phyloP scores from a whole-genome alignment of 2,113 vertebrate species.

The Oryzias celebensis region DNA sequence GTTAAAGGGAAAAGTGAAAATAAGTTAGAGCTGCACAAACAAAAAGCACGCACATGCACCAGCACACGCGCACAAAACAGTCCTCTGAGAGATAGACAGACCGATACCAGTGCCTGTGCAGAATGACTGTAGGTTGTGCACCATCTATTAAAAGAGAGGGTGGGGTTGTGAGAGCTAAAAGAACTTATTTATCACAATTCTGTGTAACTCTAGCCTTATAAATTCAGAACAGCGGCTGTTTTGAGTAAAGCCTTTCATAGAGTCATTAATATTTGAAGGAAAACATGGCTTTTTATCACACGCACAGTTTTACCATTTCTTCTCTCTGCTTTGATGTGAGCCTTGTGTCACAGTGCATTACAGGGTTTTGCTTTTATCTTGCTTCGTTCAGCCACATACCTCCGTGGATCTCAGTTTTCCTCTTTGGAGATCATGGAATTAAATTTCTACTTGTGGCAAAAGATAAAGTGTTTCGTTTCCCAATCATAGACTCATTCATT shows the following conservation, averaged over 20 bases:
- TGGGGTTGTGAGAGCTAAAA: conserved; percentile 24
- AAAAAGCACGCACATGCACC: conserved; percentile 36
- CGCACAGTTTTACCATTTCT: conserved; percentile 70
- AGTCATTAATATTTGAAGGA: conserved; percentile 79
- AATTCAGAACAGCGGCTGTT: conserved; percentile 69
- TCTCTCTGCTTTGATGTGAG: conserved; percentile 68
- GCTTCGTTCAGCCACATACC: conserved; percentile 44
- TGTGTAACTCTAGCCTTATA: conserved; percentile 59
- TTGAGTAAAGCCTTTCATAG: conserved; percentile 73
- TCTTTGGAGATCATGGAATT: conserved; percentile 30
- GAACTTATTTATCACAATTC: conserved; percentile 68
- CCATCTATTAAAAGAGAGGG: conserved; percentile 47
- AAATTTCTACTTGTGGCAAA: conserved; percentile 34
- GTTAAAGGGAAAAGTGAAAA: conserved; percentile 74
- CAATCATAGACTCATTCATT: conserved; percentile 2
- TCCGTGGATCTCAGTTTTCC: conserved; percentile 18
- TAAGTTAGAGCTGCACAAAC: conserved; percentile 58
- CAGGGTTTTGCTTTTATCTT: conserved; percentile 82
- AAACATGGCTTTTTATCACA: conserved; percentile 77
- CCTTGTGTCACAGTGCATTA: conserved; percentile 69
- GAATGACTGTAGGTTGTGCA: conserved; percentile 18
- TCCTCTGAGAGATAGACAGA: conserved; percentile 12
- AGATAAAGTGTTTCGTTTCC: conserved; percentile 18
- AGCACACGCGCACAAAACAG: conserved; percentile 5
- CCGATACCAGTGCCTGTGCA: conserved; percentile 23